Conservation (phyloP, 1,140 invertebrate genomes). For the Lysiphlebus fabarum region DNA sequence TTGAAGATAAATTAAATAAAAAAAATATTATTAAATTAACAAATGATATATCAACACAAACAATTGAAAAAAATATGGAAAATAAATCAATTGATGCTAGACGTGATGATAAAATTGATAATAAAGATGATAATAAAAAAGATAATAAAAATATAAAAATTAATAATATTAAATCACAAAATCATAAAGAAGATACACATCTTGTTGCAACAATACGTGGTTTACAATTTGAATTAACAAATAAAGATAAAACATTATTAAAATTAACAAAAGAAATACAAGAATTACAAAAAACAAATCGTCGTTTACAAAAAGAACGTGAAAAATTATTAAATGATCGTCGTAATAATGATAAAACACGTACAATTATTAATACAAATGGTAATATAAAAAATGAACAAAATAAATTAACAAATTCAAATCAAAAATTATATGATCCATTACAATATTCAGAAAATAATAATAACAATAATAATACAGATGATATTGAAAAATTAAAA, state of each 20-base stretch:
- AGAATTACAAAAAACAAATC: constrained; percentile 70
- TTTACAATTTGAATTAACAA: constrained; percentile 67
- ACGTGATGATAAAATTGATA: background rate
- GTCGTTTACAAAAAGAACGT: constrained; percentile 70
- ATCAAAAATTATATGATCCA: constrained; percentile 52
- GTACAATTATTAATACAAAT: constrained; percentile 31
- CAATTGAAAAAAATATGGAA: constrained; percentile 31
- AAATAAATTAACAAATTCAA: constrained; percentile 44
- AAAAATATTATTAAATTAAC: constrained; percentile 35
- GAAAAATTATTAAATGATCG: constrained; percentile 58
- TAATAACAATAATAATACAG: constrained; percentile 53
- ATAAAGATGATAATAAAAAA: constrained; percentile 30
- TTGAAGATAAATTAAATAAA: constrained; percentile 57
- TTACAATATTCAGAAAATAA: constrained; percentile 49
- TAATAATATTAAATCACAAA: constrained; percentile 37
- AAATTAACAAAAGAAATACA: constrained; percentile 71
- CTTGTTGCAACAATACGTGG: constrained; percentile 74
- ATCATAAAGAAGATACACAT: constrained; percentile 68
- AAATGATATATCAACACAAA: constrained; percentile 42
- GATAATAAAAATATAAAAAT: constrained; percentile 30
- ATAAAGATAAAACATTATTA: constrained; percentile 68
- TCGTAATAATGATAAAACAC: constrained; percentile 36
- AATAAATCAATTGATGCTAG: constrained; percentile 28
- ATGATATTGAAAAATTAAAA: constrained; percentile 49
- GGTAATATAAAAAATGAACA: constrained; percentile 54